Base-by-base conservation (phyloP, 2,113 vertebrate genomes). In the Plecotus auritus region DNA sequence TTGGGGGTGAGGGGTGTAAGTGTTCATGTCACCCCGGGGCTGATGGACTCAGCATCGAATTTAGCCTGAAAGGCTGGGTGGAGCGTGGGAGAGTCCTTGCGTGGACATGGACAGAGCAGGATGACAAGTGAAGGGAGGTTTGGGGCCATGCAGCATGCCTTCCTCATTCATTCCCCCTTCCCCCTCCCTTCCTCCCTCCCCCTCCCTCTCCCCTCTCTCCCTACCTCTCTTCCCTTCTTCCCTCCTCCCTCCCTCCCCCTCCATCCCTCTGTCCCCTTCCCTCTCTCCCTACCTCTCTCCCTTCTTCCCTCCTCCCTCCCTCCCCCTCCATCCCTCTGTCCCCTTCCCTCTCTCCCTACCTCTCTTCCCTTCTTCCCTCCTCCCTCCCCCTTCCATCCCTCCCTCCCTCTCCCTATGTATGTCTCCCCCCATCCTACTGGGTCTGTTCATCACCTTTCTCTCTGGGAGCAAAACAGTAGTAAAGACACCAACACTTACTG, bases 251-350 rank as follows among this genome's bases (percentile, higher is more conserved):
- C 13, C 32, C 32, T n/a, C n/a, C 3, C 45, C 10, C 32, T 17
- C 30, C 17, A 13, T 40, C 37, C 37, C 37, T 40, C 37, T 40
- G 3, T 40, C 51, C 40, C 49, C 3, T 23, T 0, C 13, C 5
- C 47, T 4, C 10, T 16, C 1, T 4, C 9, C 26, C 4, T 54
- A 17, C 80, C 32, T 85, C 22, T 1, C 47, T 64, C 23, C 12
- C 40, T 28, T 7, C n/a, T 13, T 54, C 54, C 30, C 2, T 0
- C n/a, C 12, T 2, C 16, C 4, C 35, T 18, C 9, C 12, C 32
- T 8, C 18, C 64, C 32, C 49, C 6, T 26, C 2, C 32, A 2
- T 17, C 17, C 47, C 32, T n/a, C 35, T 18, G n/a, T 8, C 18
- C 73, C 40, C 49, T 3, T 17, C 2, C 32, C 2, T 17, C 17